Conservation (phyloP, 2,113 vertebrate species). For the Laticauda colubrina region DNA sequence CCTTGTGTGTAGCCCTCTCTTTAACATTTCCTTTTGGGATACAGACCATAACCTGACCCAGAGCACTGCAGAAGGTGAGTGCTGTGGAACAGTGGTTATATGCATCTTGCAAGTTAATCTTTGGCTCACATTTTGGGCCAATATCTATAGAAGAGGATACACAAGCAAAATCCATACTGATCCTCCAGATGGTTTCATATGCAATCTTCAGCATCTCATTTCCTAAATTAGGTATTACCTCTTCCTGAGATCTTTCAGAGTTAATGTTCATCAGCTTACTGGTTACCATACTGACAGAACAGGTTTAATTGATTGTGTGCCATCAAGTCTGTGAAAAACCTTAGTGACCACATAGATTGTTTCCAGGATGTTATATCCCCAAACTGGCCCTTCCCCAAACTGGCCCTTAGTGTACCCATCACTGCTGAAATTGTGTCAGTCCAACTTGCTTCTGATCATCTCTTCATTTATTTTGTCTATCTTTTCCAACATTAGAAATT, state of each 20-base stretch:
- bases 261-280: not conserved
- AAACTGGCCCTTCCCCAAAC: not conserved
- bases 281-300: not conserved
- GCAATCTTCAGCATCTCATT: not conserved
- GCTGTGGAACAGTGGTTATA: not conserved
- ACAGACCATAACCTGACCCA: not conserved
- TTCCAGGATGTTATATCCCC: not conserved
- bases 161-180: not conserved
- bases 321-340: not conserved
- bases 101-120: not conserved
- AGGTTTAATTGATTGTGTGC: not conserved
- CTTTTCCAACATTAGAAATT: not conserved
- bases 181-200: not conserved
- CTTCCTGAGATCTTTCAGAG: not conserved
- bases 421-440: not conserved
- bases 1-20: constrained; percentile 62
- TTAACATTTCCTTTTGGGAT: constrained; percentile 44
- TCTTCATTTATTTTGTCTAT: not conserved
- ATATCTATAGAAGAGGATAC: not conserved
- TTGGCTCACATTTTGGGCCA: not conserved
- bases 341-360: not conserved
- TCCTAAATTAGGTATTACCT: not conserved
- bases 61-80: constrained; percentile 50
- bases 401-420: not conserved
- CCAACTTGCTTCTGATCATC: not conserved